Evolutionary conservation across 2,888 invertebrate species (phyloP).

Genomic region (Atherix ibis): DNA sequence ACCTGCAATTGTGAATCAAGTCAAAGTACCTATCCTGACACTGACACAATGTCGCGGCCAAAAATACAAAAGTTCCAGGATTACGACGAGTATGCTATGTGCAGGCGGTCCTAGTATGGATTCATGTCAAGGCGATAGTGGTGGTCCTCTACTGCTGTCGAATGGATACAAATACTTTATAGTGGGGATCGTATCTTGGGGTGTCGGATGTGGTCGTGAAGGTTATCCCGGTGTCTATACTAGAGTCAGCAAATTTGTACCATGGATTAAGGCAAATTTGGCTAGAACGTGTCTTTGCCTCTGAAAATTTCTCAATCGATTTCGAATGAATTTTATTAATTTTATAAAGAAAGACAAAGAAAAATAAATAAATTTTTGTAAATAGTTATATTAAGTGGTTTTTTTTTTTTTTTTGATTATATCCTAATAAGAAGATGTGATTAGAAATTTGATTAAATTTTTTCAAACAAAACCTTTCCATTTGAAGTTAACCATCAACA

Average conservation of each 20-base stretch:
- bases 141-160: conserved; percentile 63
- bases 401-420: no score
- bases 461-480: no score
- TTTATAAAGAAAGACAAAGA: no score
- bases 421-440: no score
- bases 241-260: conserved; percentile 35
- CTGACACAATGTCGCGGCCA: conserved; percentile 62
- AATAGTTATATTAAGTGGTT: no score
- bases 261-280: conserved; percentile 62
- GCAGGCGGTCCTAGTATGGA: conserved; percentile 68
- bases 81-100: conserved; percentile 73
- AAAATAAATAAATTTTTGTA: no score
- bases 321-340: no score
- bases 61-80: conserved; percentile 70
- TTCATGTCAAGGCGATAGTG: conserved; percentile 81
- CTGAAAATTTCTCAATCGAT: no score
- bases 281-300: conserved; percentile 57
- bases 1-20: conserved; percentile 66
- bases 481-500: no score
- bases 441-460: no score
- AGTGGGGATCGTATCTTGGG: conserved; percentile 76
- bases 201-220: conserved; percentile 41
- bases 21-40: conserved; percentile 67
- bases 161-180: conserved; percentile 64
- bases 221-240: conserved; percentile 39